Conservation (phyloP, 2,113 vertebrate genomes). For the Leptocoma aspasia region DNA sequence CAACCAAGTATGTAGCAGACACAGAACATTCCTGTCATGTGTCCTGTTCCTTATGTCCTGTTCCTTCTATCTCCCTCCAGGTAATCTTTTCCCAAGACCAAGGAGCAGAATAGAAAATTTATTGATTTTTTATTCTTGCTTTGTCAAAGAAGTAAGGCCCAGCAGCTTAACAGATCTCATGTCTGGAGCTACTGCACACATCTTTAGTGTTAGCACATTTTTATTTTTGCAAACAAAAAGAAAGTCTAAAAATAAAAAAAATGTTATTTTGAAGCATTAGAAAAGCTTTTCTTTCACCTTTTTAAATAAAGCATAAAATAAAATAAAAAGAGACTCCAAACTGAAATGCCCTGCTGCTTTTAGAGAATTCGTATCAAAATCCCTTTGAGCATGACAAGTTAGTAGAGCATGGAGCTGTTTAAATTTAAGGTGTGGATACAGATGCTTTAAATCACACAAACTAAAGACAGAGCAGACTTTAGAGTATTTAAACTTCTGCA, state of each 20-base stretch:
- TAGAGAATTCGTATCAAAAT: neutral
- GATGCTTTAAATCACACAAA: conserved; percentile 10
- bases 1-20: neutral
- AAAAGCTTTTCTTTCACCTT: neutral
- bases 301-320: neutral
- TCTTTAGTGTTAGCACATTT: neutral
- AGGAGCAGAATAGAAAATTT: neutral
- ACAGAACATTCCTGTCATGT: neutral
- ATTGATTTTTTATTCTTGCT: neutral
- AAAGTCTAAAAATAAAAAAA: neutral
- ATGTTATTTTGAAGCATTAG: neutral
- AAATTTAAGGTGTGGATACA: neutral
- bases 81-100: neutral
- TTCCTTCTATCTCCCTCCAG: neutral
- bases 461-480: neutral
- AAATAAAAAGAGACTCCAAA: neutral
- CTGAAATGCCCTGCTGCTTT: neutral
- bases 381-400: neutral
- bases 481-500: conserved; percentile 45
- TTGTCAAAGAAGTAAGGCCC: neutral
- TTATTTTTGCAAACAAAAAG: neutral
- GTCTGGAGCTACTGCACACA: neutral
- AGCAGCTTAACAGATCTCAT: neutral
- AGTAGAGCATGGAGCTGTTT: neutral
- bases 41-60: neutral